phyloP scores from a whole-genome alignment of 2,797 vertebrate genomes.

The Ciconia nigra region DNA sequence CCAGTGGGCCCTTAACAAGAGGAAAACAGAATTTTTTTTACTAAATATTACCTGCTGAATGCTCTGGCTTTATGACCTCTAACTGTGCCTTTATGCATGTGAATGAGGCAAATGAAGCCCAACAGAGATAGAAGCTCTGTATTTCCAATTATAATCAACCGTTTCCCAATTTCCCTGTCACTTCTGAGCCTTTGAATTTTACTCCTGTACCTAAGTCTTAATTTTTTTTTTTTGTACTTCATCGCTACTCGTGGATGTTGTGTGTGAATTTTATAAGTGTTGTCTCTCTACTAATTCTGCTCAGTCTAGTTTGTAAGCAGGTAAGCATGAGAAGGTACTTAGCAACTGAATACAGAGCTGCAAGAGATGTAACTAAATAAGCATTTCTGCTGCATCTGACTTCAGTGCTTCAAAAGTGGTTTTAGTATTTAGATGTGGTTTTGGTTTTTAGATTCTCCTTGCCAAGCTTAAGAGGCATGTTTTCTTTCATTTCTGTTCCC shows the following conservation, averaged over 20 bases:
- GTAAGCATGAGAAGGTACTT: neutral
- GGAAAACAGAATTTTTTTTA: neutral
- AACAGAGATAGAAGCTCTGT: neutral
- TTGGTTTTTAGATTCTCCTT: neutral
- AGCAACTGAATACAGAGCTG: neutral
- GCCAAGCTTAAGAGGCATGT: neutral
- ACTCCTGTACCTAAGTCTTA: neutral
- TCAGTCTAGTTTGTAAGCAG: neutral
- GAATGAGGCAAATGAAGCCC: neutral
- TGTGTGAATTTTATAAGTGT: neutral
- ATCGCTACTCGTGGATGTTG: neutral
- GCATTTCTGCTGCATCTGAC: neutral
- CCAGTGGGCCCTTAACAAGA: neutral
- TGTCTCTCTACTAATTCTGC: neutral
- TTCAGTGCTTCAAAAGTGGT: neutral
- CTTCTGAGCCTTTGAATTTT: neutral
- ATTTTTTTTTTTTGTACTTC: neutral
- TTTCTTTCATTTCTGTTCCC: neutral
- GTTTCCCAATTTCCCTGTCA: neutral
- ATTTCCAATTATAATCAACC: neutral
- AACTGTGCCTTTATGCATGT: neutral
- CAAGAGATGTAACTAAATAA: neutral
- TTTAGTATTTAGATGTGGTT: neutral
- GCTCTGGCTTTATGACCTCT: neutral
- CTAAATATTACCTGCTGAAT: neutral